Base-by-base conservation (phyloP, 2,888 invertebrate genomes). In the Cactoblastis cactorum region DNA sequence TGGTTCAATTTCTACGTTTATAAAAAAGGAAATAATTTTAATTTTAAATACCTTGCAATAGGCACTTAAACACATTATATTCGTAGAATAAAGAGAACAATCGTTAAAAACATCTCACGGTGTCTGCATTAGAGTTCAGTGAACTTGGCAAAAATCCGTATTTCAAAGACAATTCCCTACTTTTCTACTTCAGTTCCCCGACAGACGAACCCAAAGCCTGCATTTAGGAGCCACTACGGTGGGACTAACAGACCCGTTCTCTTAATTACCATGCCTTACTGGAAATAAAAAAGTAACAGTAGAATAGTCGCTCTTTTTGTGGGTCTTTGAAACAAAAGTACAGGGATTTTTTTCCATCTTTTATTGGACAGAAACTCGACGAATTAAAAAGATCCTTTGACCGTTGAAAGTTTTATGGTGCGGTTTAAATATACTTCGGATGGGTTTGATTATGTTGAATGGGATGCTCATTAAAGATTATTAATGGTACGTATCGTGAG, bases 211-310 rank as follows among this genome's bases (percentile, higher is more conserved):
- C 60, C 47, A 22, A 48, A 41, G 49, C 49, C 41, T 71, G 66
- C 70, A 65, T 71, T 74, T 71, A 71, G 70, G 54, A 74, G 70
- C 64, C 65, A 68, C 66, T 70, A 64, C 65, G 64, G 66, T 67
- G 70, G 65, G 67, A 62, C 71, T 62, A 69, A 71, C 71, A 72
- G 64, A 68, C 71, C 71, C 68, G 61, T 67, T 65, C 62, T 57
- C 76, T 80, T 84, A 84, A 84, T 83, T 84, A 83, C 76, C 74
- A 71, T 76, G 73, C 75, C 73, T 73, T 71, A 63, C 67, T 66
- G 67, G 61, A 78, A 77, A 72, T 77, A 81, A 81, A 80, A 76
- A 66, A 62, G 62, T 57, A 58, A 46, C 53, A 70, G 63, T 61
- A 59, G 67, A 70, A 71, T 66, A 68, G 64, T 70, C 65, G 61